These are phyloP conservation scores for Hydropsyche betteni DNA, from an alignment of 2,888 invertebrate species.

Conservation along the genomic window DNA sequence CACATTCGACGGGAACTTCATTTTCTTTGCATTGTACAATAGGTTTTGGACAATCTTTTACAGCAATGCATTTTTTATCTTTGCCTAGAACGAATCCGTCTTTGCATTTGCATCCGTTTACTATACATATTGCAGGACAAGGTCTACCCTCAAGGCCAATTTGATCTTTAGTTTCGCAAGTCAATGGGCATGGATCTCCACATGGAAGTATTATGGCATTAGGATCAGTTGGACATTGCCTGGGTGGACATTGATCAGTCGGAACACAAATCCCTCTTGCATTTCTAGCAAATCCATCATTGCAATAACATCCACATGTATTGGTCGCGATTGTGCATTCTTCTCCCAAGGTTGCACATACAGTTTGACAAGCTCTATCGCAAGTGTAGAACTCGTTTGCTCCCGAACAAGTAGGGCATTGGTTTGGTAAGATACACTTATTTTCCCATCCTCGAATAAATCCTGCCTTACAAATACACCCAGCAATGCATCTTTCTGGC, in stretches of 20 bases:
- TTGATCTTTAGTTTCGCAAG: constrained; percentile 28
- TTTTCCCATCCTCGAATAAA: neutral
- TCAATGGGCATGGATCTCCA: constrained; percentile 34
- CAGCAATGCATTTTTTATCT: constrained; percentile 24
- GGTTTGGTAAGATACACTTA: neutral
- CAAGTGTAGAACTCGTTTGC: constrained; percentile 53
- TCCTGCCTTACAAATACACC: constrained; percentile 6
- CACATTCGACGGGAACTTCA: constrained; percentile 2
- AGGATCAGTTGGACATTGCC: constrained; percentile 36
- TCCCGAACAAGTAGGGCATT: constrained; percentile 26
- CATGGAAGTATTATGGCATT: constrained; percentile 31
- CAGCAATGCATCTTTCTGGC: neutral
- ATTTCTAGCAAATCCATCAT: constrained; percentile 55
- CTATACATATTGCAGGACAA: constrained; percentile 1
- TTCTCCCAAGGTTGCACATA: constrained; percentile 52
- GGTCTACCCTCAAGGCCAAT: neutral
- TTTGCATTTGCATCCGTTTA: too few relatives aligned
- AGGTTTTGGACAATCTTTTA: neutral
- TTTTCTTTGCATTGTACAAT: constrained; percentile 13
- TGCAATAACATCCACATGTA: constrained; percentile 56
- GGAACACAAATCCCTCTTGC: constrained; percentile 53
- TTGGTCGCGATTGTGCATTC: constrained; percentile 50
- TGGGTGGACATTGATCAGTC: constrained; percentile 35
- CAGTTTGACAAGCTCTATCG: constrained; percentile 56
- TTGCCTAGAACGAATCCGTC: neutral